Evolutionary conservation across 2,888 invertebrate species (phyloP).

Genomic region (Diplazon laetatorius): DNA sequence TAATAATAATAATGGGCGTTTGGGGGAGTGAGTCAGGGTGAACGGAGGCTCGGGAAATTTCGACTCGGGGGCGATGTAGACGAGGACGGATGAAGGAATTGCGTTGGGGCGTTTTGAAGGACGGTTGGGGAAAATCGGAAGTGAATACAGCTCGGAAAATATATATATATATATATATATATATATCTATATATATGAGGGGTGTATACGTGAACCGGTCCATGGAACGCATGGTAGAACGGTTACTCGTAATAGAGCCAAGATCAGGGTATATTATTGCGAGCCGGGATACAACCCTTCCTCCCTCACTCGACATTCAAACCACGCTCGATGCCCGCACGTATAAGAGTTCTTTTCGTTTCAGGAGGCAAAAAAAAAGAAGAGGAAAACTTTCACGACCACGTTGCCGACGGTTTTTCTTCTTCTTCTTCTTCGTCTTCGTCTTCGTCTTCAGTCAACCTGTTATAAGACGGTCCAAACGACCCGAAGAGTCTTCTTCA

Average conservation of each 20-base stretch:
- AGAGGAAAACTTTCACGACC: slow-evolving; percentile 49
- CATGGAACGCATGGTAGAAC: slow-evolving; percentile 11
- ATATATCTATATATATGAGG: too few species aligned
- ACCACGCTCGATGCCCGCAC: slow-evolving; percentile 6
- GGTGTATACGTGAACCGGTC: too few species aligned
- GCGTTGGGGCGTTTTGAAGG: slow-evolving; percentile 49
- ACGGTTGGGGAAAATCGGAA: slow-evolving; percentile 53
- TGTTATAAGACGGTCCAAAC: slow-evolving; percentile 17
- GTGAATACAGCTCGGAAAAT: slow-evolving; percentile 30
- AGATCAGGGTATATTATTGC: slow-evolving; percentile 68
- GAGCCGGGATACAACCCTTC: slow-evolving; percentile 17
- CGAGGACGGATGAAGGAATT: slow-evolving; percentile 4
- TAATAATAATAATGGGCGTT: too few species aligned
- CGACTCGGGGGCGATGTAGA: slow-evolving; percentile 6
- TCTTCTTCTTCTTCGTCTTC: too few species aligned
- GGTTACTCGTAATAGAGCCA: slow-evolving; percentile 55
- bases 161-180: not conserved
- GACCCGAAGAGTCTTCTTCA: slow-evolving; percentile 15
- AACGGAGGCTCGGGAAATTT: too few species aligned
- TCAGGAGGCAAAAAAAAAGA: too few species aligned
- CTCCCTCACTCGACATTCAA: slow-evolving; percentile 5
- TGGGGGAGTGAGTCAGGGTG: too few species aligned
- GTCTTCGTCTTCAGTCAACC: slow-evolving; percentile 59
- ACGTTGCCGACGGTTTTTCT: too few species aligned
- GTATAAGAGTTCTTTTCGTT: slow-evolving; percentile 59